A percentile compares a stretch with the other conserved stretches of the same genome.
Evolutionary conservation across 2,888 invertebrate genomes (phyloP).

Genomic region (Parelbella ahira): DNA sequence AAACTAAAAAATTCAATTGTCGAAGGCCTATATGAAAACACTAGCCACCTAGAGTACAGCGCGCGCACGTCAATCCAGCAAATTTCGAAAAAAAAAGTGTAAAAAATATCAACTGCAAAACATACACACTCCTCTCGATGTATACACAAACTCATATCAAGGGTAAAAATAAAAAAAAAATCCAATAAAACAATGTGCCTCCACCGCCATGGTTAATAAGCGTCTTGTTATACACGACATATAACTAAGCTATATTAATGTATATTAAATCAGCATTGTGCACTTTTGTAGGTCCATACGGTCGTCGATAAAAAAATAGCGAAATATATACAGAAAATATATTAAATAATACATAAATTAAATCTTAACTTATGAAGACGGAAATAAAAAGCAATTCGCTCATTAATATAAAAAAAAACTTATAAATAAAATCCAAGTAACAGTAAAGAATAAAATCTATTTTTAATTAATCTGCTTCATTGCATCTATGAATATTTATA

Average conservation of each 20-base stretch:
- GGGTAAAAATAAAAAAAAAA: constrained; percentile 37
- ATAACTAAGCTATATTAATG: constrained; percentile 11
- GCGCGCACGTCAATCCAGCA: constrained; percentile 18
- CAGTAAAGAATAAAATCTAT: too few species aligned
- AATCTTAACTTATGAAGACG: too few species aligned
- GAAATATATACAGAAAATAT: not conserved
- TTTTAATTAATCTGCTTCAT: too few species aligned
- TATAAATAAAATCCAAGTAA: too few species aligned
- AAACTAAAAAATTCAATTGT: constrained; percentile 29
- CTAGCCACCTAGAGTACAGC: constrained; percentile 17
- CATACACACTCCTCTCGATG: constrained; percentile 47
- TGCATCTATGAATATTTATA: too few species aligned
- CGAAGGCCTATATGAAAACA: constrained; percentile 11
- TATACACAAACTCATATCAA: constrained; percentile 50
- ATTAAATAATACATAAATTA: too few species aligned
- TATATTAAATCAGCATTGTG: constrained; percentile 56
- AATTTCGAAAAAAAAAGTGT: constrained; percentile 12
- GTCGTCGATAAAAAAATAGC: constrained; percentile 37
- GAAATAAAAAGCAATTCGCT: too few species aligned
- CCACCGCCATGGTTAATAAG: constrained; percentile 68
- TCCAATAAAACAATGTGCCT: constrained; percentile 36
- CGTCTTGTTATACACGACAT: constrained; percentile 22
- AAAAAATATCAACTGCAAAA: constrained; percentile 21
- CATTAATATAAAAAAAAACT: too few species aligned
- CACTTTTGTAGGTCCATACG: constrained; percentile 71